phyloP scores from a whole-genome alignment of 2,113 vertebrate genomes.

The Dicerorhinus sumatrensis region DNA sequence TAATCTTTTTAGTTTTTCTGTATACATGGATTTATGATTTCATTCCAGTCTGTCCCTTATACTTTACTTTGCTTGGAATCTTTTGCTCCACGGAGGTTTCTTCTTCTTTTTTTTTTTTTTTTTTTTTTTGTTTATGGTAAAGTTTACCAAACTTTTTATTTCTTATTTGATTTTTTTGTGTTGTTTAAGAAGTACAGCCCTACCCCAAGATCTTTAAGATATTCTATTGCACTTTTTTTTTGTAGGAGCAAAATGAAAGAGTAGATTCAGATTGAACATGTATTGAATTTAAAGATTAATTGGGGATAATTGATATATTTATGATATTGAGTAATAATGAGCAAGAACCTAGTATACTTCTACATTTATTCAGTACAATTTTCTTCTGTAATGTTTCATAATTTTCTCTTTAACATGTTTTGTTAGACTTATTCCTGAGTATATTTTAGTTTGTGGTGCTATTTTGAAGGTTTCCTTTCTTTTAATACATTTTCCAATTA shows the following conservation, averaged over 20 bases:
- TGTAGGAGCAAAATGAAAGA: not conserved
- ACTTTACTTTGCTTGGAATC: not conserved
- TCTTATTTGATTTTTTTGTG: not conserved
- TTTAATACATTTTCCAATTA: not conserved
- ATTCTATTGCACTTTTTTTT: not conserved
- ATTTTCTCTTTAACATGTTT: not conserved
- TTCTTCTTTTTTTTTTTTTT: not conserved
- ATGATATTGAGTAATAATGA: not conserved
- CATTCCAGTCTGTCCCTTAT: not conserved
- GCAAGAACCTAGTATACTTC: not conserved
- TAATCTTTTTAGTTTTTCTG: not conserved
- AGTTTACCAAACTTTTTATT: not conserved
- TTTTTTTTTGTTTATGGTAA: not conserved
- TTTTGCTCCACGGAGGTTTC: not conserved
- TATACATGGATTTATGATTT: not conserved
- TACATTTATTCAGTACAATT: not conserved
- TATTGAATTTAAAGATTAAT: not conserved
- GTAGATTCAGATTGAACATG: not conserved
- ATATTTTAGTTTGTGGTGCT: not conserved
- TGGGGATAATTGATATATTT: not conserved
- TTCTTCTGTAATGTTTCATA: not conserved
- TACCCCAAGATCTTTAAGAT: not conserved
- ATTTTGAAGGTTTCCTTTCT: not conserved
- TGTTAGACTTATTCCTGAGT: not conserved
- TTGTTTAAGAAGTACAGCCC: not conserved